Evolutionary conservation across 2,888 invertebrate genomes (phyloP), one percentile per base, ranked within the genome.

Genomic region (Cheilosia urbana): DNA sequence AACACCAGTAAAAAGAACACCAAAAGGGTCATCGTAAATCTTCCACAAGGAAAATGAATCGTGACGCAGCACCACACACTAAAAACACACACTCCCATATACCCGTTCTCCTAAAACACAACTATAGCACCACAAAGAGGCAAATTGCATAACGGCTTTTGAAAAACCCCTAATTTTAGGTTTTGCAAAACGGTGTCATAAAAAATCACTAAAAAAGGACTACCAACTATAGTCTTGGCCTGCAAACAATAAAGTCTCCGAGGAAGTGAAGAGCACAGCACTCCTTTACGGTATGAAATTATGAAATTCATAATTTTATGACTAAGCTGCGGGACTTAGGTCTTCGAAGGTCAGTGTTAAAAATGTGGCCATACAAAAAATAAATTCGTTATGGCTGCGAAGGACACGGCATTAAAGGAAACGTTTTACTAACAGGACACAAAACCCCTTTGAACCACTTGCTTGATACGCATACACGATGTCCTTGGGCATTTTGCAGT

Each of bases 1-100:
- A 65, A 47, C 27, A 27, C 9, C 47, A 68, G 37, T 63, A 79
- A 87, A 83, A 75, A 71, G 66, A 53, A 62, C 75, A 81, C 63
- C 69, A 73, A 91, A 91, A 90, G 90, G 90, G 90, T 90, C 89
- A 87, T 88, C 90, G 88, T 91, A 91, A 91, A 92, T 91, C 90
- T 90, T 90, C 87, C 89, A 88, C 87, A 89, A 88, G 87, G 87
- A 88, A 89, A 89, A 88, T 87, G 76, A 80, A 55, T 60, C 71
- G 78, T 65, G 87, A 85, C 65, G 51, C 51, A 27, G 51, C 51
- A 51, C 79, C 42, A 78, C 45, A 19, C 71, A 55, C 13, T n/a
- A 30, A 51, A 17, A 58, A 47, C 42, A 24, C 4, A 42, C 62
- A 55, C 49, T 57, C 21, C 57, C 19, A 19, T 55, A 47, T 34